Percentiles rank a stretch among this genome's conserved stretches.
Evolutionary conservation across 2,888 invertebrate species (phyloP).

Genomic region (Morpho achilles): DNA sequence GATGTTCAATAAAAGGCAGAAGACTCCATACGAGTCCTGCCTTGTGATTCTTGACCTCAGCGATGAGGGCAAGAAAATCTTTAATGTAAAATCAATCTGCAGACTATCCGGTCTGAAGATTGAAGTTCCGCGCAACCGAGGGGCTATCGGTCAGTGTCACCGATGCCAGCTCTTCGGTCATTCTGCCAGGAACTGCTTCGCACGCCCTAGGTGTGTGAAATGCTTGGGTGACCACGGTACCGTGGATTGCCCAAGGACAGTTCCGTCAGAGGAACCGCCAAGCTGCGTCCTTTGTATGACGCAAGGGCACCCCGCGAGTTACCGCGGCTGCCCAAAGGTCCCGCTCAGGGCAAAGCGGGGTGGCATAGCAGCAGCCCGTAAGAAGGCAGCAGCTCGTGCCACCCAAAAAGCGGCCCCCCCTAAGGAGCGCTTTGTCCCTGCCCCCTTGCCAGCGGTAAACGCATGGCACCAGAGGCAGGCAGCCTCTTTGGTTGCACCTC

Average conservation of each 20-base stretch:
- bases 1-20: neutral
- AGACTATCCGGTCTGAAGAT: neutral
- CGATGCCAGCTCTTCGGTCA: constrained; percentile 2
- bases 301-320: neutral
- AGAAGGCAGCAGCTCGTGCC: neutral
- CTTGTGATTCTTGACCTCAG: neutral
- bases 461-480: neutral
- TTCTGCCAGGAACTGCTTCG: neutral
- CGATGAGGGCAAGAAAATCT: neutral
- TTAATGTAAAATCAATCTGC: neutral
- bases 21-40: neutral
- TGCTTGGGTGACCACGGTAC: constrained; percentile 3
- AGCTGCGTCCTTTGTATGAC: constrained; percentile 4
- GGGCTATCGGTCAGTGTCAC: no score
- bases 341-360: neutral
- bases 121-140: neutral
- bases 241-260: neutral
- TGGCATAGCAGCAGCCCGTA: neutral
- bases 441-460: neutral
- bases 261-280: constrained; percentile 4
- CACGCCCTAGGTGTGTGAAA: neutral
- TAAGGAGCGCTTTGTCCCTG: neutral
- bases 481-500: no score
- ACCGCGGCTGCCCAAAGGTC: neutral
- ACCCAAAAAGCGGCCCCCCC: neutral